These are phyloP conservation scores for Bombyx mori DNA, from an alignment of 1,140 invertebrate genomes.

Conservation along the genomic window DNA sequence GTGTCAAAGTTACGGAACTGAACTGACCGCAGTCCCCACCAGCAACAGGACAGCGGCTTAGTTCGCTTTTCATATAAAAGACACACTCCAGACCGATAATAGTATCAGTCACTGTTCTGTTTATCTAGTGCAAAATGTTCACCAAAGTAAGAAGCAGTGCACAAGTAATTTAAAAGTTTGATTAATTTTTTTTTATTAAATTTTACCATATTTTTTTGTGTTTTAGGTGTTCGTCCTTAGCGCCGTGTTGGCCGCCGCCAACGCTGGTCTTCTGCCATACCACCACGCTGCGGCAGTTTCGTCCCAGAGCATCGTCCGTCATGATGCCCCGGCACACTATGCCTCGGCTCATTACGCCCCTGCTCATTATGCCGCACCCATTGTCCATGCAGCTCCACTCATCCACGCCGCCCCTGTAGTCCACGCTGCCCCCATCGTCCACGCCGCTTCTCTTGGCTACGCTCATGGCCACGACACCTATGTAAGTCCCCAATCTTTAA, in stretches of 20 bases:
- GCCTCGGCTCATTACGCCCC: constrained; percentile 35
- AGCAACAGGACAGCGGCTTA: constrained; percentile 43
- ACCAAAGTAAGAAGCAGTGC: constrained; percentile 50
- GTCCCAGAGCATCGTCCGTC: constrained; percentile 64
- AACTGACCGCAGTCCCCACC: constrained; percentile 60
- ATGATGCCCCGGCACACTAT: constrained; percentile 56
- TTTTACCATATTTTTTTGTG: not conserved
- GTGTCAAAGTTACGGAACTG: constrained; percentile 69
- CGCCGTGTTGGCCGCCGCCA: constrained; percentile 58
- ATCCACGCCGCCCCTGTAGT: constrained; percentile 53
- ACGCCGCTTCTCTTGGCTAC: constrained; percentile 41
- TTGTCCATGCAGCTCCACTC: constrained; percentile 30
- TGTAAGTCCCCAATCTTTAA: constrained; percentile 20
- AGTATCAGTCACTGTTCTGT: constrained; percentile 66
- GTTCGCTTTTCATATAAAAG: constrained; percentile 70
- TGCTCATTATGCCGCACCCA: constrained; percentile 23
- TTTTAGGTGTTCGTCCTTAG: constrained; percentile 49
- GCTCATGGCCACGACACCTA: constrained; percentile 40
- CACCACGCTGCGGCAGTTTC: constrained; percentile 61
- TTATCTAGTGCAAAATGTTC: constrained; percentile 67
- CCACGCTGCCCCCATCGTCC: constrained; percentile 39
- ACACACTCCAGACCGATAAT: constrained; percentile 48
- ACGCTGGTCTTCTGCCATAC: constrained; percentile 48
- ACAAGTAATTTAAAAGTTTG: not conserved
- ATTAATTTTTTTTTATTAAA: not conserved